Conservation (phyloP, 2,797 vertebrate species). For the Gadopsis bispinosus region DNA sequence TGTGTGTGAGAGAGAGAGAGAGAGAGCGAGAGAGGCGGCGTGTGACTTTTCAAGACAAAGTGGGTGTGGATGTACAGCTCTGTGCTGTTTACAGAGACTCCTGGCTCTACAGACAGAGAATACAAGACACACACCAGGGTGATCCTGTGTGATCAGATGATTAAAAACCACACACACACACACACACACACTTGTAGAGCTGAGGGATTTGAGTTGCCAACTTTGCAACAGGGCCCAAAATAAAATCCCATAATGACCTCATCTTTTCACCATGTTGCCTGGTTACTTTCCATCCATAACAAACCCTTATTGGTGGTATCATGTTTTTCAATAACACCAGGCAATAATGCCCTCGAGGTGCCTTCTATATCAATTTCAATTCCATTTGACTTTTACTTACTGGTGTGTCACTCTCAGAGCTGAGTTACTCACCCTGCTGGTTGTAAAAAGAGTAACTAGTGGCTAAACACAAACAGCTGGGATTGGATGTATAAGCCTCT, state of each 20-base stretch:
- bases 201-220: constrained; percentile 18
- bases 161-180: constrained; percentile 38
- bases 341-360: constrained; percentile 38
- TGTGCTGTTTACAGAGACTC: constrained; percentile 66
- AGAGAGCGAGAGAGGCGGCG: constrained; percentile 1
- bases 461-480: constrained; percentile 37
- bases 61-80: constrained; percentile 56
- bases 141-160: constrained; percentile 61
- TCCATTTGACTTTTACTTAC: constrained; percentile 42
- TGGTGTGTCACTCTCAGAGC: constrained; percentile 26
- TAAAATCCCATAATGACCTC: constrained; percentile 58
- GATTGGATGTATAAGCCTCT: constrained; percentile 39
- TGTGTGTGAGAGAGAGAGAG: constrained; percentile 22
- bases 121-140: constrained; percentile 44
- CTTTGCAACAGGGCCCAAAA: constrained; percentile 44
- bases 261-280: constrained; percentile 58
- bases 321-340: constrained; percentile 63
- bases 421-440: constrained; percentile 39
- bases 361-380: constrained; percentile 37
- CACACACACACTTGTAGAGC: constrained; percentile 13
- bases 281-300: constrained; percentile 63
- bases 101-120: constrained; percentile 21
- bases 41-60: constrained; percentile 50
- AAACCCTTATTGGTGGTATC: constrained; percentile 50
- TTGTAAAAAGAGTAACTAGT: constrained; percentile 27